Base-by-base conservation (phyloP, 2,888 invertebrate species). In the Steinernema carpocapsae region DNA sequence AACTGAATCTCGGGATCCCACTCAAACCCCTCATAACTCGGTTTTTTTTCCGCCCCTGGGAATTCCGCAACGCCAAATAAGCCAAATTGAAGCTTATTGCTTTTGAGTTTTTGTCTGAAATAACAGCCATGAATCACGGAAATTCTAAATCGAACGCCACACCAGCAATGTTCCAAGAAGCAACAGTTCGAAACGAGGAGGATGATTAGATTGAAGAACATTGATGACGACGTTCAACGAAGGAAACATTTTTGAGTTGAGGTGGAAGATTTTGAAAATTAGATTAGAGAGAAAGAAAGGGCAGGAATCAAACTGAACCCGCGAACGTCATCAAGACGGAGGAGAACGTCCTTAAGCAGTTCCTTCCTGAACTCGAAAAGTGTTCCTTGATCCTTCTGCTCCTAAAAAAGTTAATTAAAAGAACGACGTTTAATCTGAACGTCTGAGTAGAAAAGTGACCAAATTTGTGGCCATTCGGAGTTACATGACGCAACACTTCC, bases 341-440 rank as follows among this genome's bases (percentile, higher is more conserved):
- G 6, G 2, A 48, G 3, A n/a, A 17, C 19, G 48, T 48, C 48
- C 48, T 48, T 3, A 17, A 19, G 17, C 48, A 4, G 48, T 19
- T 48, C 4, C 17, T 3, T 48, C 37, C 3, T 17, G 48, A 48
- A 17, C 48, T 19, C 4, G 48, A 48, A 48, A 48, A 64, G 29
- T 64, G 64, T 26, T 64, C 64, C 26, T 26, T n/a, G 29, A 32
- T 64, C 64, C 64, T 32, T 19, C 29, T 7, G 64, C 10, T 29
- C 12, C 32, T 64, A 64, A 64, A 37, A 37, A 64, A 64, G 64
- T 64, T 64, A 64, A 64, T 64, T 64, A 64, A 64, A 22, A 32
- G 32, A 22, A 22, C 17, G 32, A 6, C 24, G 56, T 26, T 12
- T 64, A 64, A 32, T 29, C 64, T 6, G 17, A 7, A 17, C 32